Evolutionary conservation across 2,113 vertebrate genomes (phyloP), one percentile per base, ranked within the genome.

Genomic region (Pterocles burchelli): DNA sequence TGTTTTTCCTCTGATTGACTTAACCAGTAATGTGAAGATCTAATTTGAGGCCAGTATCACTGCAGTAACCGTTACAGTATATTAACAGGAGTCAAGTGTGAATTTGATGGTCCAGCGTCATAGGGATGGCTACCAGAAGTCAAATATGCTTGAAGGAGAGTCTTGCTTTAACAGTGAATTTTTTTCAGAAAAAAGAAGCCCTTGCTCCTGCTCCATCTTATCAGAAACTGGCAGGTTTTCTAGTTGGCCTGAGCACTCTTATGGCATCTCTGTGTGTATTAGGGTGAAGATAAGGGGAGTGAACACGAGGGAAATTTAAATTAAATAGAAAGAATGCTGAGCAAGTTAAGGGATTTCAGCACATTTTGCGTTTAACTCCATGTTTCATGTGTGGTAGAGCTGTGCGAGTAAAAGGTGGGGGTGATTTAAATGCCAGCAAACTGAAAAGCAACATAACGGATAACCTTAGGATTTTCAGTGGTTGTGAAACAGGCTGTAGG

Each of bases 221-320:
- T 96, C 96, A 83, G 63, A 57, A 81, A 2, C 51, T 49, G 58
- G 18, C 94, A 95, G 92, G 10, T 33, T 85, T 81, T 70, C 57
- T 58, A 5, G 65, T 72, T 88, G 82, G 81, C 54, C 26, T 79
- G 41, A 43, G 24, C 0, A 0, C 88, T 91, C 11, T 0, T 84
- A 34, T 74, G 57, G 51, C 66, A 84, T 25, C 66, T 83, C 63
- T 91, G 78, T 67, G 6, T 67, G 17, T 84, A 43, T 43, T 29
- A 9, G 67, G 20, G 75, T 84, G 80, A 55, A 71, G 67, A 52
- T 70, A 54, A 0, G 22, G 33, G 45, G 33, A 54, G 38, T 51
- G 48, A 94, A 38, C 26, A 58, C 73, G 84, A 36, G 83, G 81
- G 91, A 85, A 87, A 90, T 78, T 34, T 63, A 90, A 73, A 93